Evolutionary conservation across 1,140 invertebrate species (phyloP), one percentile per base, ranked within the genome.

Genomic region (Sitodiplosis mosellana): DNA sequence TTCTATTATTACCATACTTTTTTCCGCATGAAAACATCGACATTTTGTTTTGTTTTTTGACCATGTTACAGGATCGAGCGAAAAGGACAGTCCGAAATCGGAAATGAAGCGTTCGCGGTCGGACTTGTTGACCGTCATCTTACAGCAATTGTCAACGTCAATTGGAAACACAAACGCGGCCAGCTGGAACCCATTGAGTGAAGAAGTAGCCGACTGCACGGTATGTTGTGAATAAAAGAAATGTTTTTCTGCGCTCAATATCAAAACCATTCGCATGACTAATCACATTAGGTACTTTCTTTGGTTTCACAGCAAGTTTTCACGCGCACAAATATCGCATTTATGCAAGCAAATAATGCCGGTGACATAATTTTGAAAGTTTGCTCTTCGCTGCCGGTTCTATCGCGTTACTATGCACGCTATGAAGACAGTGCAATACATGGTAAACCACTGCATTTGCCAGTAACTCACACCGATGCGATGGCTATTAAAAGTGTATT

Each of bases 61-160:
- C 10, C 6, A 17, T 42, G 10, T 17, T 18, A 12, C 15, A 38
- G 48, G 56, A 55, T 61, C 55, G 41, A 60, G 57, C 48, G 73
- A 77, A 48, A 77, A 75, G 53, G 75, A 77, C 27, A 57, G 60
- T 11, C 54, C 67, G 18, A 69, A 73, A 51, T 72, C 72, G 49
- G 70, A 67, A 51, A 69, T 69, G 4, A 77, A 77, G 55, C 67
- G 70, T 37, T 64, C 68, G 42, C 63, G 76, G 19, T 72, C 65
- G 8, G 77, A 81, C 63, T 60, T 81, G 17, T 78, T 77, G 0
- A 68, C 68, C 4, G 70, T 69, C 34, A 79, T 81, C 51, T 61
- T 80, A 14, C 77, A 80, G 55, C 76, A 80, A 52, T 56, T 81
- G 37, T 73, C 77, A 18, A 71, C 75, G 51, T 78, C 77, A 0